Evolutionary conservation across 2,888 invertebrate genomes (phyloP).

Genomic region (Candidula unifasciata): DNA sequence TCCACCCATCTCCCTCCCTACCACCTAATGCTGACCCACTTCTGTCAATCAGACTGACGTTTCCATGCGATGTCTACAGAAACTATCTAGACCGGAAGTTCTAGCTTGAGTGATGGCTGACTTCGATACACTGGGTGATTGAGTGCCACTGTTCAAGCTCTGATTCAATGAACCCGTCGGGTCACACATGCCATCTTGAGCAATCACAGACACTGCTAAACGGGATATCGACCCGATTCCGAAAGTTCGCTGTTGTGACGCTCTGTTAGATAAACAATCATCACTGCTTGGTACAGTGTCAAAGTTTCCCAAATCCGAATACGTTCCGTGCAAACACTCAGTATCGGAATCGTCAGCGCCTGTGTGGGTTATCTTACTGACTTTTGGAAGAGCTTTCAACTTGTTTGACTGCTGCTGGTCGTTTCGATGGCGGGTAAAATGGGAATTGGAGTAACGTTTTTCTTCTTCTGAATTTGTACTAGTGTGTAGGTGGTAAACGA

Average conservation of each 20-base stretch:
- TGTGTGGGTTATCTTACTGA: not conserved
- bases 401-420: not conserved
- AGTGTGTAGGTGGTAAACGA: not conserved
- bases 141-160: not conserved
- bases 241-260: slow-evolving; percentile 2
- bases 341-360: slow-evolving; percentile 20
- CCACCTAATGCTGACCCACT: too few relatives aligned
- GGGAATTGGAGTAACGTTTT: not conserved
- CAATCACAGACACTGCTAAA: slow-evolving; percentile 3
- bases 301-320: not conserved
- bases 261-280: slow-evolving; percentile 21
- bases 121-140: slow-evolving; percentile 1
- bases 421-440: not conserved
- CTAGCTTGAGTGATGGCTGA: not conserved
- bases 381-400: slow-evolving; percentile 25
- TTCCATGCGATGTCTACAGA: slow-evolving; percentile 9
- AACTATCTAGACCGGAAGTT: not conserved
- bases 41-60: slow-evolving; percentile 18
- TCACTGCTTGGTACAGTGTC: not conserved
- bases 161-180: not conserved
- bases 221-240: slow-evolving; percentile 19
- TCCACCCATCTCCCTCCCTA: too few relatives aligned
- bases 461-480: not conserved
- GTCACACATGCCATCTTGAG: slow-evolving; percentile 17
- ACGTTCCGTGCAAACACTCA: slow-evolving; percentile 20